These are phyloP conservation scores for Indri indri DNA, from an alignment of 2,113 vertebrate genomes.

Conservation along the genomic window DNA sequence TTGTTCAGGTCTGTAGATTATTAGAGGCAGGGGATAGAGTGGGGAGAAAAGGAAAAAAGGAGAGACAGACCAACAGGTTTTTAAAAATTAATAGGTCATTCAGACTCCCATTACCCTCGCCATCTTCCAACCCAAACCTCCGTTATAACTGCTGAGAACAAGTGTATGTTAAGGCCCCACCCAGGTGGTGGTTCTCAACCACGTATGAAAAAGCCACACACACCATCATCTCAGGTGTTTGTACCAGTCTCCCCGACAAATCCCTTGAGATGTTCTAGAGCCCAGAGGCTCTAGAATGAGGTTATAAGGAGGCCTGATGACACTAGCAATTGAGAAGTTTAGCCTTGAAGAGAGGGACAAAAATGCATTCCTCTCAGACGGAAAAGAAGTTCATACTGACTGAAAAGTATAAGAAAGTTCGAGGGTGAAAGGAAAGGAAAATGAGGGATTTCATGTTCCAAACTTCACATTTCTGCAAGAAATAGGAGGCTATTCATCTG, in stretches of 20 bases:
- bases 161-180: not conserved
- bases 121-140: not conserved
- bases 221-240: not conserved
- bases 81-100: not conserved
- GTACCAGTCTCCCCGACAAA: not conserved
- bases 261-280: not conserved
- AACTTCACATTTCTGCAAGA: not conserved
- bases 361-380: not conserved
- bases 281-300: not conserved
- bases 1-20: not conserved
- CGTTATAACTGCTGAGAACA: not conserved
- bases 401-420: not conserved
- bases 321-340: not conserved
- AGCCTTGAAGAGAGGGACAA: not conserved
- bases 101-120: not conserved
- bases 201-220: not conserved
- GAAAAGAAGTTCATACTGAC: not conserved
- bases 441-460: not conserved
- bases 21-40: not conserved
- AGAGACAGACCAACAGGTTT: not conserved
- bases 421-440: not conserved
- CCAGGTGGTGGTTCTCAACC: not conserved
- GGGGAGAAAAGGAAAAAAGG: not conserved
- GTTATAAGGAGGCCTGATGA: not conserved
- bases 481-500: not conserved